Evolutionary conservation across 2,888 invertebrate genomes (phyloP), one percentile per base, ranked within the genome.

Genomic region (Caenorhabditis doughertyi): DNA sequence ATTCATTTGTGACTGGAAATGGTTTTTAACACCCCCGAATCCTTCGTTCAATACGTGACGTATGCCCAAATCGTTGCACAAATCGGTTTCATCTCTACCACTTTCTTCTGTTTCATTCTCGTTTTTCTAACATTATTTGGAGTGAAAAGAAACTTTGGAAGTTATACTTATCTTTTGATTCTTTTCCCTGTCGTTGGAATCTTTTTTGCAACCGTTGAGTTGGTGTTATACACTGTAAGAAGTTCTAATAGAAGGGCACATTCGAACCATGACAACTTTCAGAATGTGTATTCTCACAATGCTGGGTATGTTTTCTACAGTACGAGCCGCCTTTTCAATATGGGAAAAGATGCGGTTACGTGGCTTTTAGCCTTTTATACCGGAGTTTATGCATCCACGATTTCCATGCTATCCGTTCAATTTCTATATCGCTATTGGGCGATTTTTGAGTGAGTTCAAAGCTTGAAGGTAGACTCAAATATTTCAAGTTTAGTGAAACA

Each of bases 231-330:
- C 23, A 67, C 76, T 58, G 76, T 76, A n/a, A 56, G 62, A 42
- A 13, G 3, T 42, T 35, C 21, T 21, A 27, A 16, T 21, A 23
- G 21, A 18, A n/a, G n/a, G n/a, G n/a, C n/a, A 27, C 16, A 5
- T 27, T 18, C 7, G 8, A 32, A n/a, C 16, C 7, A 9, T 0
- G 0, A n/a, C n/a, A n/a, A n/a, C n/a, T 42, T 62, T 62, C n/a
- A 64, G 64, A 11, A 32, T 16, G 29, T 64, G 8, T 58, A 77
- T 21, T 77, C 70, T 3, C 49, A 62, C 13, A 62, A 68, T 29
- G 27, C 67, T 21, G 77, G 77, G 3, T 68, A 62, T 18, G 21
- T 77, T 1, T 77, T 62, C 62, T 62, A 55, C 68, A 62, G 23
- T 23, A 23, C 62, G 9, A 44, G 25, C 8, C 42, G 18, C 3